Base-by-base conservation (phyloP, 2,113 vertebrate species). In the Epinephelus moara region DNA sequence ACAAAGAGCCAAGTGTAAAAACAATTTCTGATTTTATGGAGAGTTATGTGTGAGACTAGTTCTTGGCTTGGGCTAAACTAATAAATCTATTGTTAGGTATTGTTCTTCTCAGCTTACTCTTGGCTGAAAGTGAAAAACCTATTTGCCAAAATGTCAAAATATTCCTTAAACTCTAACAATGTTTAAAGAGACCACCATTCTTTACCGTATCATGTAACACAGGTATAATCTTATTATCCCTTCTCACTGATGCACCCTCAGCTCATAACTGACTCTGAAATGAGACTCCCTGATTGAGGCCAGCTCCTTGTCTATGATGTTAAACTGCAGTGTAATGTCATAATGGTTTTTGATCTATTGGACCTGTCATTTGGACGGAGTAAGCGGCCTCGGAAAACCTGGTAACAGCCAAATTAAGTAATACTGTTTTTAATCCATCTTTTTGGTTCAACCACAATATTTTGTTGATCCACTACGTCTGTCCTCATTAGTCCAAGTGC, bases 391-490 rank as follows among this genome's bases (percentile, higher is more conserved):
- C 14, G 33, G 89, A 86, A 86, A 87, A 85, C 72, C 61, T 74
- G 37, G 14, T 82, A 84, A 87, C 90, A 80, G 89, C 76, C 87
- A 93, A 86, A 84, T 91, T 67, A 77, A 76, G 79, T 81, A 86
- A 84, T 79, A 73, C 71, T 42, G 21, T 72, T 85, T 90, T 88
- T 84, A 90, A 89, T 90, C 78, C 88, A 85, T 86, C 70, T 76
- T 75, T 82, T 82, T 69, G 85, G 80, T 92, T 88, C 47, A 56
- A 84, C 86, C 76, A 47, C 82, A 88, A 40, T 66, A 82, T 82
- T 78, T 76, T 70, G 78, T 85, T 82, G 84, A 90, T 88, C 63
- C 67, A 7, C 69, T 12, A 33, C 0, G 75, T 88, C 88, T 78
- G 67, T 82, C 76, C 75, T 84, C 75, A 78, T 92, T 89, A 89